Base-by-base conservation (phyloP, 1,140 invertebrate genomes). In the Chrysomallon squamiferum region DNA sequence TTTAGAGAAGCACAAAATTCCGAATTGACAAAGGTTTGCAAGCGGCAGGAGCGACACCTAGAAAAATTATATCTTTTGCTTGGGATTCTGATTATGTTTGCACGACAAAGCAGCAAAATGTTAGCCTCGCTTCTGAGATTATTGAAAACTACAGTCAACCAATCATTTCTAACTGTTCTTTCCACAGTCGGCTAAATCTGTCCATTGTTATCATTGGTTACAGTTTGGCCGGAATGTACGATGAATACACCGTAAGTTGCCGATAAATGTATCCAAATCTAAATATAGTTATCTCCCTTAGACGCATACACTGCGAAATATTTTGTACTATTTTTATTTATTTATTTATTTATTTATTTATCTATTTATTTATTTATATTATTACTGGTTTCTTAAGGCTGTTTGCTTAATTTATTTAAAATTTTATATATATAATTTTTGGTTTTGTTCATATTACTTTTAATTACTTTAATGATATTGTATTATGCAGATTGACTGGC, bases 181-280 rank as follows among this genome's bases (percentile, higher is more conserved):
- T 80, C 59, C 77, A 81, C 59, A 70, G 58, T n/a, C 57, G 65
- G 0, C 30, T 41, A 13, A 81, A 81, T 54, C 62, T 69, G 25
- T 81, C 79, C 6, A 70, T 81, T 3, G 79, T 81, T 15, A 54
- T 81, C 30, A 72, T 80, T 47, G 78, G 79, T 3, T 78, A 74
- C 43, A 77, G 76, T 67, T 49, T 80, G 20, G 60, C 63, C 2
- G 76, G 72, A 11, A 43, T 62, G 67, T 73, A 66, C 27, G 73
- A 78, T 65, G 58, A 56, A 11, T 76, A 73, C 43, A 67, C 27
- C 35, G 77, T 80, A 69, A 52, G 65, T 59, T 50, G 47, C 38
- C n/a, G n/a, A n/a, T n/a, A n/a, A n/a, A n/a, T n/a, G 41, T 32
- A 13, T 11, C 35, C 32, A 56, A 27, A 54, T 2, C 15, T 1